Conservation (phyloP, 2,797 vertebrate species). For the Falco novaeseelandiae region DNA sequence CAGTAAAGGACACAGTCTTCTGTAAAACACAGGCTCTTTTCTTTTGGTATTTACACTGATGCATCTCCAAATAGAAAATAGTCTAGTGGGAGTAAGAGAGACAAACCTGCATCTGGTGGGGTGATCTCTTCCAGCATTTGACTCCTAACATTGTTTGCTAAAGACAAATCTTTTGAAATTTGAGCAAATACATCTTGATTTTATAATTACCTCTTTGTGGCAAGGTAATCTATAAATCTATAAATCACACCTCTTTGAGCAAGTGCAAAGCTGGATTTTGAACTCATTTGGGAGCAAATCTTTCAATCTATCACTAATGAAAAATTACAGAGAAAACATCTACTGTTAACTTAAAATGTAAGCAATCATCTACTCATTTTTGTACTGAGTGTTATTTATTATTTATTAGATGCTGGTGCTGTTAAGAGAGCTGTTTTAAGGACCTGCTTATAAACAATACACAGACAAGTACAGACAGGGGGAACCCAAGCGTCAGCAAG, state of each 20-base stretch:
- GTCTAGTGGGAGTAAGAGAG: background rate
- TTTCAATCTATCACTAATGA: background rate
- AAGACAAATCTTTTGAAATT: background rate
- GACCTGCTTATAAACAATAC: background rate
- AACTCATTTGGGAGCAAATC: background rate
- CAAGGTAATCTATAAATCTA: too few relatives aligned
- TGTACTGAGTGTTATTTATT: background rate
- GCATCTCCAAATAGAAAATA: background rate
- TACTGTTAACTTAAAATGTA: background rate
- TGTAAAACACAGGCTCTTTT: background rate
- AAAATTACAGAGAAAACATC: background rate
- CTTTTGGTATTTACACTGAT: background rate
- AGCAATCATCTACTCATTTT: background rate
- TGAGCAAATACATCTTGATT: constrained; percentile 4
- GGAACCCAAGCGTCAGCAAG: background rate
- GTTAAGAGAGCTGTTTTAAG: background rate
- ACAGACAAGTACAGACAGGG: background rate
- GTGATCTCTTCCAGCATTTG: background rate
- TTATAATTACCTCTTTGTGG: background rate
- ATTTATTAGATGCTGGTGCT: background rate
- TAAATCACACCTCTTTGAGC: background rate
- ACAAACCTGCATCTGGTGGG: background rate
- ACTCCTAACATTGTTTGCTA: background rate
- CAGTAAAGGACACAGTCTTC: constrained; percentile 3
- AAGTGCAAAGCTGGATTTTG: background rate